phyloP scores from a whole-genome alignment of 2,797 vertebrate species.

The Clarias laeviceps region DNA sequence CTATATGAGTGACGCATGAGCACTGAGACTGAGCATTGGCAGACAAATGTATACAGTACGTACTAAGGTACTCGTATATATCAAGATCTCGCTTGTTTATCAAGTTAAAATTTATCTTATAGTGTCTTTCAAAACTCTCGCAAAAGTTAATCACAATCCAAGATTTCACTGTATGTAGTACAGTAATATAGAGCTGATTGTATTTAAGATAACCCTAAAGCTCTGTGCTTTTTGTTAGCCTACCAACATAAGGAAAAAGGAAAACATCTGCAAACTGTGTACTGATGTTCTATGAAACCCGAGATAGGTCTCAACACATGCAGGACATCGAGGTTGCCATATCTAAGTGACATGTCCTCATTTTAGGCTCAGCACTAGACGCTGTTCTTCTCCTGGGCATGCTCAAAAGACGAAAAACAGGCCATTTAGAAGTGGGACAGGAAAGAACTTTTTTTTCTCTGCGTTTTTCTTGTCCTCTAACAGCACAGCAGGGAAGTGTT shows the following conservation, averaged over 20 bases:
- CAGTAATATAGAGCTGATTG: background rate
- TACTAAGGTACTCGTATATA: too few species aligned
- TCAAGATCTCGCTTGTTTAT: too few species aligned
- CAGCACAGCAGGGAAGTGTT: conserved; percentile 43
- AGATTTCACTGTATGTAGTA: too few species aligned
- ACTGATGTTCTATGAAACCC: background rate
- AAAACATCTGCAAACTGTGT: background rate
- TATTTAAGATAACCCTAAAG: background rate
- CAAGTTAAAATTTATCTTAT: too few species aligned
- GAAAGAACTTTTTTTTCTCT: conserved; percentile 60
- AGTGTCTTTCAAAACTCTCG: too few species aligned
- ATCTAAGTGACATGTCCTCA: conserved; percentile 30
- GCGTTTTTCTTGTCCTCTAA: conserved; percentile 46
- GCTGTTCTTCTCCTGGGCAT: conserved; percentile 45
- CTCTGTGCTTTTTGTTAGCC: background rate
- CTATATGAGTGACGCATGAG: too few species aligned
- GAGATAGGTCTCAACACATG: conserved; percentile 3
- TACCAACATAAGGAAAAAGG: background rate
- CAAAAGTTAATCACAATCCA: too few species aligned
- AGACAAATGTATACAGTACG: too few species aligned
- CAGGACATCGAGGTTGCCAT: conserved; percentile 27
- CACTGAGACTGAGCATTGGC: too few species aligned
- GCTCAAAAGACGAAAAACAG: conserved; percentile 72
- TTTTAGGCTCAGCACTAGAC: conserved; percentile 42
- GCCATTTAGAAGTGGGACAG: conserved; percentile 80